These are phyloP conservation scores for Aplocera efformata DNA, from an alignment of 2,888 invertebrate genomes.

Conservation along the genomic window DNA sequence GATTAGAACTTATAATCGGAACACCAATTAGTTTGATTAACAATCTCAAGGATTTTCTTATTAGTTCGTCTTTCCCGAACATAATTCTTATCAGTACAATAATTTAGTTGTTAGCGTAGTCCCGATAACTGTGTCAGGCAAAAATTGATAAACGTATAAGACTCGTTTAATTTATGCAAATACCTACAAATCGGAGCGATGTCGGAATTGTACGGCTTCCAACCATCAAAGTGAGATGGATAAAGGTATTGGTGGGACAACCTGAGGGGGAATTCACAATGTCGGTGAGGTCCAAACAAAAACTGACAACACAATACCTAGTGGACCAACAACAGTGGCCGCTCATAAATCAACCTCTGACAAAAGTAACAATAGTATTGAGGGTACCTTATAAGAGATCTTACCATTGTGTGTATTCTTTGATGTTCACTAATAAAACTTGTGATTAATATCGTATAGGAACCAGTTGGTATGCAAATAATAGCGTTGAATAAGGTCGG, in stretches of 20 bases:
- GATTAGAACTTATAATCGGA: too few relatives aligned
- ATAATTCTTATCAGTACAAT: slow-evolving; percentile 1
- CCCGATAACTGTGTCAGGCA: background rate
- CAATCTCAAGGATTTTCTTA: slow-evolving; percentile 6
- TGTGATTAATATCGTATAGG: slow-evolving; percentile 80
- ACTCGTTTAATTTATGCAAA: slow-evolving; percentile 37
- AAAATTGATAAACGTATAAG: slow-evolving; percentile 12
- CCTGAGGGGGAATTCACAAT: slow-evolving; percentile 76
- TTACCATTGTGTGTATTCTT: slow-evolving; percentile 78
- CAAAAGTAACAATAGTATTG: slow-evolving; percentile 80
- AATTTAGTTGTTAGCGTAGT: slow-evolving; percentile 1
- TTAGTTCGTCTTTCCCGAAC: background rate
- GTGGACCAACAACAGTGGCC: slow-evolving; percentile 78
- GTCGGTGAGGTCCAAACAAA: slow-evolving; percentile 77
- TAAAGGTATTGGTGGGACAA: slow-evolving; percentile 59
- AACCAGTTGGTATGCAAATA: slow-evolving; percentile 80
- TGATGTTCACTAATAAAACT: slow-evolving; percentile 81
- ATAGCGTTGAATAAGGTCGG: slow-evolving; percentile 60
- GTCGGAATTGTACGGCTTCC: slow-evolving; percentile 63
- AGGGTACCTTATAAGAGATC: slow-evolving; percentile 81
- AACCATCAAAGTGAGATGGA: slow-evolving; percentile 76
- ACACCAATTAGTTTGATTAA: background rate
- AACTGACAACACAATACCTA: slow-evolving; percentile 77
- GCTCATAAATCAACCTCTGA: slow-evolving; percentile 79
- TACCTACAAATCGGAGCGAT: slow-evolving; percentile 48